Conservation (phyloP, 1,140 invertebrate species). For the Catajapyx aquilonaris region DNA sequence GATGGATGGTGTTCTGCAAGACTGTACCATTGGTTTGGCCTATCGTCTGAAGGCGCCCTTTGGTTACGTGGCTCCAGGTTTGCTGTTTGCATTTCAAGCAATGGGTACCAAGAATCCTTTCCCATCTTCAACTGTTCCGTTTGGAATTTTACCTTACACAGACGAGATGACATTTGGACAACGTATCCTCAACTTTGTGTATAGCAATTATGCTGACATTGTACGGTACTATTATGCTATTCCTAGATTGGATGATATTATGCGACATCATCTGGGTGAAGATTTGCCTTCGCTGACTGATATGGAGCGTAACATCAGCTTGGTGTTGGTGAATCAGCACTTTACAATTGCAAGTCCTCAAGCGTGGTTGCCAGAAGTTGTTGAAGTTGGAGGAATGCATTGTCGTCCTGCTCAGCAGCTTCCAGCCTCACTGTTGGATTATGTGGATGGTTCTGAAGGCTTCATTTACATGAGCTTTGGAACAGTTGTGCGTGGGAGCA, state of each 20-base stretch:
- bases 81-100: constrained; percentile 35
- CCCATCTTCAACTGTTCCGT: constrained; percentile 32
- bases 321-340: constrained; percentile 32
- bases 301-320: constrained; percentile 14
- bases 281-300: constrained; percentile 11
- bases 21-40: neutral
- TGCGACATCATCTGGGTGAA: constrained; percentile 1
- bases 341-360: constrained; percentile 24
- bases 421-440: constrained; percentile 15
- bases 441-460: constrained; percentile 26
- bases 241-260: neutral
- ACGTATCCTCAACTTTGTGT: constrained; percentile 27
- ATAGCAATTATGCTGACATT: constrained; percentile 6
- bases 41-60: neutral
- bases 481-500: constrained; percentile 22
- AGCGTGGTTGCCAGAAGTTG: constrained; percentile 28
- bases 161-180: constrained; percentile 33
- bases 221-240: neutral
- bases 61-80: constrained; percentile 26
- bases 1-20: constrained; percentile 14
- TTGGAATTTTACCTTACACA: constrained; percentile 27
- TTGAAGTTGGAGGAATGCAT: constrained; percentile 38
- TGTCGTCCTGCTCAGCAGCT: constrained; percentile 12
- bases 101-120: constrained; percentile 36
- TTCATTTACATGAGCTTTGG: constrained; percentile 30